These are phyloP conservation scores for Lynx canadensis DNA, from an alignment of 2,113 vertebrate genomes.

Conservation along the genomic window DNA sequence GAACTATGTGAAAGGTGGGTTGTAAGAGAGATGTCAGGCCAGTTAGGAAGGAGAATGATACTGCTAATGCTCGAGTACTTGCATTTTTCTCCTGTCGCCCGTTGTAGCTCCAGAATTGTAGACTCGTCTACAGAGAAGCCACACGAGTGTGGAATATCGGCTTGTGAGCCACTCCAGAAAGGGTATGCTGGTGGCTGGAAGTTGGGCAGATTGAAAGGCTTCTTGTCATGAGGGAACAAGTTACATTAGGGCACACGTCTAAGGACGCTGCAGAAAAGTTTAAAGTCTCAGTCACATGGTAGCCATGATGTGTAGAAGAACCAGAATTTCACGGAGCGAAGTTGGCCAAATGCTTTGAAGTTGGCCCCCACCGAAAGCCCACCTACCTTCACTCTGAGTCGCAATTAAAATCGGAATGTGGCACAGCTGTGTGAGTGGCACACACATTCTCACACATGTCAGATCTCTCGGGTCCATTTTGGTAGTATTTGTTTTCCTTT, in stretches of 20 bases:
- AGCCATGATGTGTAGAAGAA: background rate
- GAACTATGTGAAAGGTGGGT: background rate
- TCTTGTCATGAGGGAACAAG: background rate
- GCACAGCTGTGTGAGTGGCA: background rate
- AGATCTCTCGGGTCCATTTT: constrained; percentile 4
- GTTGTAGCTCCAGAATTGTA: background rate
- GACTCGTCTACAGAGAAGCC: background rate
- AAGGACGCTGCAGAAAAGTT: background rate
- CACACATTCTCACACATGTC: background rate
- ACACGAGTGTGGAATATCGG: background rate
- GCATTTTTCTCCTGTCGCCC: background rate
- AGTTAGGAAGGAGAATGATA: too few species aligned
- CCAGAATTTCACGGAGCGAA: background rate
- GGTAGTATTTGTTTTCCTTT: constrained; percentile 68
- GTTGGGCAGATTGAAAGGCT: background rate
- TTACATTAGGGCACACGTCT: background rate
- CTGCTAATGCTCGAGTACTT: too few species aligned
- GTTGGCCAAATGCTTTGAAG: background rate
- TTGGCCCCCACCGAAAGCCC: too few species aligned
- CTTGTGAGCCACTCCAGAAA: background rate
- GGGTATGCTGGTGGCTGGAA: background rate
- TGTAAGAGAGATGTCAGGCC: background rate
- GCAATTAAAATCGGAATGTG: background rate
- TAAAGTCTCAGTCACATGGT: background rate
- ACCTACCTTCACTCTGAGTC: background rate